Percentiles rank a stretch among this genome's conserved stretches.
phyloP scores from a whole-genome alignment of 2,888 invertebrate species.

The Cepaea hortensis region DNA sequence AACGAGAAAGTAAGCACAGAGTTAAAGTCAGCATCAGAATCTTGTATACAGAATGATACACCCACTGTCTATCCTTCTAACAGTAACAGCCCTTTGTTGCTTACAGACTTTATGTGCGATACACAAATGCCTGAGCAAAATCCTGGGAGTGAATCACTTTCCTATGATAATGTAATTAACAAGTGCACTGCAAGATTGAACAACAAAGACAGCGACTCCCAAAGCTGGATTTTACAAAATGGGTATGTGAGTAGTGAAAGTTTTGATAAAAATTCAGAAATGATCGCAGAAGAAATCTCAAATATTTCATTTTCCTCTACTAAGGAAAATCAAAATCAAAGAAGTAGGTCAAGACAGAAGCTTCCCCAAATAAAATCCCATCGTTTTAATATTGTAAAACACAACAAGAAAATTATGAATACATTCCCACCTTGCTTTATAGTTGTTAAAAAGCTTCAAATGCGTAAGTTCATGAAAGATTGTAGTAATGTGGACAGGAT shows the following conservation, averaged over 20 bases:
- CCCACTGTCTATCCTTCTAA: not conserved
- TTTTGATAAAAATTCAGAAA: not conserved
- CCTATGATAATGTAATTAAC: not conserved
- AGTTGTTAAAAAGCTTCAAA: conserved; percentile 20
- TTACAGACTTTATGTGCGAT: not conserved
- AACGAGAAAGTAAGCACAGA: not conserved
- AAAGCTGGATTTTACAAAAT: conserved; percentile 5
- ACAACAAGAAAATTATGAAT: conserved; percentile 38
- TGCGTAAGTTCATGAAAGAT: not conserved
- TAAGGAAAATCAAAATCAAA: conserved; percentile 36
- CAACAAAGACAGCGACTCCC: not conserved
- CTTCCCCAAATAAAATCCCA: not conserved
- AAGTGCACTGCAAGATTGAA: not conserved
- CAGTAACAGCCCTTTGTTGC: not conserved
- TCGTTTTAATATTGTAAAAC: conserved; percentile 29
- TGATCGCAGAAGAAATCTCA: conserved; percentile 15
- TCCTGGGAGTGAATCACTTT: not conserved
- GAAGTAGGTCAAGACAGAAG: not conserved
- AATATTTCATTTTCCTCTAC: conserved; percentile 38
- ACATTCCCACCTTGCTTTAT: conserved; percentile 47
- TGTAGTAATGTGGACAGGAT: not conserved
- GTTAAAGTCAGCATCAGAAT: not conserved
- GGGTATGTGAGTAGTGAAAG: not conserved
- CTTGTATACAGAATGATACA: not conserved
- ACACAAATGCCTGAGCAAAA: not conserved